phyloP scores from a whole-genome alignment of 2,797 vertebrate species.

The Falco concolor region DNA sequence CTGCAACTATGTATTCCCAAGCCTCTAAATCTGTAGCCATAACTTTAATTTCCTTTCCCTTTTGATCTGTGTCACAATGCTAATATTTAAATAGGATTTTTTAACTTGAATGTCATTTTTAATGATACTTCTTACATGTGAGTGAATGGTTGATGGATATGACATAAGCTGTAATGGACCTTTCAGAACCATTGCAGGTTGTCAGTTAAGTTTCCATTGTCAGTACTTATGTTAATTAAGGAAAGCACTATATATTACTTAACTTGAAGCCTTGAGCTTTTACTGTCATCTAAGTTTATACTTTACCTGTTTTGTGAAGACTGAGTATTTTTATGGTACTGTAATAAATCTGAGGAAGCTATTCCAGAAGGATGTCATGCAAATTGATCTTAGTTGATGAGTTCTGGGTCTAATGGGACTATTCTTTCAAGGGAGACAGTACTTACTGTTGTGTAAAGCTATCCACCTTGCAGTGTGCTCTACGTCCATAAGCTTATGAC shows the following conservation, averaged over 20 bases:
- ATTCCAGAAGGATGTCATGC: neutral
- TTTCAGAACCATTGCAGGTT: neutral
- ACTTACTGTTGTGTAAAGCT: neutral
- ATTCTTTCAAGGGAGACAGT: neutral
- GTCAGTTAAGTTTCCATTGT: conserved; percentile 35
- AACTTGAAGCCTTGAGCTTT: conserved; percentile 25
- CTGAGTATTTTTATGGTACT: neutral
- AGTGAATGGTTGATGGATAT: neutral
- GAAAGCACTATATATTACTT: neutral
- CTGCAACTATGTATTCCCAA: neutral
- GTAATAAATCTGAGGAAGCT: neutral
- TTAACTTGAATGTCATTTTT: neutral
- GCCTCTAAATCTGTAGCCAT: neutral
- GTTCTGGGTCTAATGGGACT: neutral
- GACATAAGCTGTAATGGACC: conserved; percentile 6
- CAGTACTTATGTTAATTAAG: conserved; percentile 14
- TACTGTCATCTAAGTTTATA: conserved; percentile 20
- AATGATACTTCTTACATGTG: neutral
- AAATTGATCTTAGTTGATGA: neutral
- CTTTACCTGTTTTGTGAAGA: conserved; percentile 7
- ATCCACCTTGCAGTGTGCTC: neutral
- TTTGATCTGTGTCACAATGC: neutral
- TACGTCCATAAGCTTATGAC: accelerated
- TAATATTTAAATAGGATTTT: neutral
- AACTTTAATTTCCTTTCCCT: neutral